Base-by-base conservation (phyloP, 2,797 vertebrate genomes). In the Poecile montanus region DNA sequence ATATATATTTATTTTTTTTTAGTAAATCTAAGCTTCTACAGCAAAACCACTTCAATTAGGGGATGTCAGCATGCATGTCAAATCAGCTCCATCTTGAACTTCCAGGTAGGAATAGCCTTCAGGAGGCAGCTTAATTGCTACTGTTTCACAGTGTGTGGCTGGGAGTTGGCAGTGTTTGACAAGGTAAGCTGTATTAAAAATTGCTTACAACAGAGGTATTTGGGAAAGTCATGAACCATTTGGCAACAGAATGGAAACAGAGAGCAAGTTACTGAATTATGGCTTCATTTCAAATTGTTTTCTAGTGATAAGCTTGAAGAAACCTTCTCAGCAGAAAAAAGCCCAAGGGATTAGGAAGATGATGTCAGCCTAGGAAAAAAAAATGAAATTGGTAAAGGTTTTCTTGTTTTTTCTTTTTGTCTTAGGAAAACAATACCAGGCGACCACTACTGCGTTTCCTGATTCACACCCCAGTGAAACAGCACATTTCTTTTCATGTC, bases 401-500 rank as follows among this genome's bases (percentile, higher is more conserved):
- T 9, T 1, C 42, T 90, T 58, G 11, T 1, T 68, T 87, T 86
- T 79, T 9, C 26, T 85, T 91, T 88, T 79, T 89, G 32, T 89
- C 65, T 80, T 66, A 60, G 57, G 36, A 22, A 88, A 87, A 83
- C 74, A 78, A 84, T 73, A 63, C 45, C 22, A 80, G 56, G 22
- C 30, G 1, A 90, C 85, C 82, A 76, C 68, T 42, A 26, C 47
- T 76, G 61, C 7, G 2, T 88, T 83, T 89, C 58, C 61, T 74
- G 71, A 88, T 91, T 74, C 68, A 50, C 17, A 68, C 85, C 57
- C 66, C 61, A 79, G 53, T 89, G 75, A 85, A 93, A 16, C 40
- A 74, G 74, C 12, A 54, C 50, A n/a, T 83, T 96, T 87, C 81
- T 93, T 96, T 94, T 97, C 73, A 85, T 83, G 93, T 86, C 76